Percentiles rank a stretch among this genome's conserved stretches.
phyloP scores from a whole-genome alignment of 2,888 invertebrate genomes.

The Limulus polyphemus region DNA sequence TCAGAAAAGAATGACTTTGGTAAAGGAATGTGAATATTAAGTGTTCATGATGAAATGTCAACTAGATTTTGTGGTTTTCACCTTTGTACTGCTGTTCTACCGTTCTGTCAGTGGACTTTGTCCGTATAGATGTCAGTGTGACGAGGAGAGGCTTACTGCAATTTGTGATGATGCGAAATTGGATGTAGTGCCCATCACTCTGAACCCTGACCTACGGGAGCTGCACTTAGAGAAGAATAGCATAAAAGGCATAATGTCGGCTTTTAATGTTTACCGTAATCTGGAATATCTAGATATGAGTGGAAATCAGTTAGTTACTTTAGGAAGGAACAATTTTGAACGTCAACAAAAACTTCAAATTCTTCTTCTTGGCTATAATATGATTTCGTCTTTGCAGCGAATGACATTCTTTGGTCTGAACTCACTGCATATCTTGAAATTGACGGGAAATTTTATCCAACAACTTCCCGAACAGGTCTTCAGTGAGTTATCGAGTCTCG shows the following conservation, averaged over 20 bases:
- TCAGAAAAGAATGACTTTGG: too few species aligned
- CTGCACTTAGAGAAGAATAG: slow-evolving; percentile 73
- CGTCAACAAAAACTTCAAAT: slow-evolving; percentile 58
- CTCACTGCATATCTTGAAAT: slow-evolving; percentile 51
- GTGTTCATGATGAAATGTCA: too few species aligned
- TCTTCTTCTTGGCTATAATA: slow-evolving; percentile 65
- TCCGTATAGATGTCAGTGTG: slow-evolving; percentile 66
- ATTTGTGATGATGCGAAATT: slow-evolving; percentile 64
- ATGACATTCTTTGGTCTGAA: slow-evolving; percentile 65
- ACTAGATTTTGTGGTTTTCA: neutral
- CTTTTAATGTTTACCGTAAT: slow-evolving; percentile 57
- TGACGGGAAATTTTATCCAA: slow-evolving; percentile 29
- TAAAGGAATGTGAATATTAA: too few species aligned
- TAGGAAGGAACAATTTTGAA: slow-evolving; percentile 65
- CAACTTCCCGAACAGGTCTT: slow-evolving; percentile 20
- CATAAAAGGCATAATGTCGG: slow-evolving; percentile 61
- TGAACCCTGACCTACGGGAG: slow-evolving; percentile 52
- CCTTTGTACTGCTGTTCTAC: slow-evolving; percentile 1
- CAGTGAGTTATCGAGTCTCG: slow-evolving; percentile 46
- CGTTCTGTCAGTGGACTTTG: slow-evolving; percentile 45
- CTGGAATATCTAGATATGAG: slow-evolving; percentile 68
- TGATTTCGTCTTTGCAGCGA: slow-evolving; percentile 55
- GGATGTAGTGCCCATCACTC: slow-evolving; percentile 73
- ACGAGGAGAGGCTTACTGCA: slow-evolving; percentile 63
- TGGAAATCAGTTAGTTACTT: slow-evolving; percentile 60